Evolutionary conservation across 1,140 invertebrate genomes (phyloP).

Genomic region (Euschistus heros): DNA sequence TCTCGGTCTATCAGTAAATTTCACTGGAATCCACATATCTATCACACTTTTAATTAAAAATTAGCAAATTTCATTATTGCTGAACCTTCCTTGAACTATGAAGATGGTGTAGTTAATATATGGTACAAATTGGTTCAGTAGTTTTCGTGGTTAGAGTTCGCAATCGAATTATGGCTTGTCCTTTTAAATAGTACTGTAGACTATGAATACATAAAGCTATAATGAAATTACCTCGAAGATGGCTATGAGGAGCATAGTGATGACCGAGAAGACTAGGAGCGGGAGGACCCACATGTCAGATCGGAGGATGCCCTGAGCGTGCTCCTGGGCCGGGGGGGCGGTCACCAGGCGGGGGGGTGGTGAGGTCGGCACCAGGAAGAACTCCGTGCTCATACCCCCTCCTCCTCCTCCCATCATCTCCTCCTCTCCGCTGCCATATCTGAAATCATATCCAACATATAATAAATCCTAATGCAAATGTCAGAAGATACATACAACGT

Average conservation of each 20-base stretch:
- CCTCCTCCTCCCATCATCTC: constrained; percentile 24
- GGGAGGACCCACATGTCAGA: constrained; percentile 31
- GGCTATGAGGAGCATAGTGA: constrained; percentile 32
- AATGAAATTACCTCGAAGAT: constrained; percentile 29
- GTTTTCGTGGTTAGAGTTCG: too few relatives aligned
- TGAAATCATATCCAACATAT: too few relatives aligned
- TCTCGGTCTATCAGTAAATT: neutral
- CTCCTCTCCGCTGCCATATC: constrained; percentile 3
- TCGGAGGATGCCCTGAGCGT: constrained; percentile 24
- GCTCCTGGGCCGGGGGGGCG: constrained; percentile 11
- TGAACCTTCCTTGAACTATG: too few relatives aligned
- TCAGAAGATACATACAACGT: too few relatives aligned
- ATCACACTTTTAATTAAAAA: too few relatives aligned
- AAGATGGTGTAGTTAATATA: too few relatives aligned
- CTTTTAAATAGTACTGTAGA: too few relatives aligned
- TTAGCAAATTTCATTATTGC: too few relatives aligned
- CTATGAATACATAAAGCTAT: neutral
- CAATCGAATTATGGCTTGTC: too few relatives aligned
- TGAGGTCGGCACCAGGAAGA: constrained; percentile 29
- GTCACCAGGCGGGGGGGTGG: constrained; percentile 18
- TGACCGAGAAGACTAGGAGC: constrained; percentile 31
- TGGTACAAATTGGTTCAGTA: too few relatives aligned
- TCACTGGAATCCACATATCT: too few relatives aligned
- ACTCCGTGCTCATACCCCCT: constrained; percentile 31
- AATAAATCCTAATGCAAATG: too few relatives aligned